phyloP scores from a whole-genome alignment of 1,140 invertebrate genomes.

The Drosophila simulans region DNA sequence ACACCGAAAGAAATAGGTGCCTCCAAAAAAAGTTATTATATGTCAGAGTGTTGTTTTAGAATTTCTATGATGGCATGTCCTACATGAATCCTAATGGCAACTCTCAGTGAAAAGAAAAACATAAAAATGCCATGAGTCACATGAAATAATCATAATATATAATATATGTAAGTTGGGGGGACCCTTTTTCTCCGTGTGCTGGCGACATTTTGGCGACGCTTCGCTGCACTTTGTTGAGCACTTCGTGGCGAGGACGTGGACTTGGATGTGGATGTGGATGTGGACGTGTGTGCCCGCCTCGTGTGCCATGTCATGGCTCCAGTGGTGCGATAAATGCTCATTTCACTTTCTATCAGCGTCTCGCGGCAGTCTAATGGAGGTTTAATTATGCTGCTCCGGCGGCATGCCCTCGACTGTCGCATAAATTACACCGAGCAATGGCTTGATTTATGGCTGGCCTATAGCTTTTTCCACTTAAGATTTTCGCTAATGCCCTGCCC shows the following conservation, averaged over 20 bases:
- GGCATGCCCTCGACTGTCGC: constrained; percentile 66
- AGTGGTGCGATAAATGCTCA: constrained; percentile 72
- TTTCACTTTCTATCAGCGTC: constrained; percentile 76
- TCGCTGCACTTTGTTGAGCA: constrained; percentile 60
- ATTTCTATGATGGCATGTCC: too few relatives aligned
- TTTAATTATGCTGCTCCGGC: constrained; percentile 67
- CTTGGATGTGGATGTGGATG: background rate
- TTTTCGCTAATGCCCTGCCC: constrained; percentile 51
- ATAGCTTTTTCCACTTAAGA: constrained; percentile 13
- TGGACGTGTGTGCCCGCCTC: constrained; percentile 21
- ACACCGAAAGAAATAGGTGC: background rate
- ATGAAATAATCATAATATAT: too few relatives aligned
- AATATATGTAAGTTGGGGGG: too few relatives aligned
- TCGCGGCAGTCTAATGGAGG: constrained; percentile 70
- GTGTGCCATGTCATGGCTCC: constrained; percentile 65
- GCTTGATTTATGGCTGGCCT: constrained; percentile 62
- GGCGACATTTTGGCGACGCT: constrained; percentile 63
- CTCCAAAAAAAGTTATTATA: too few relatives aligned
- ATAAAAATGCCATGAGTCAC: too few relatives aligned
- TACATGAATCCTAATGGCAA: background rate
- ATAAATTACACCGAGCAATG: constrained; percentile 65
- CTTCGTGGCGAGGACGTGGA: constrained; percentile 13
- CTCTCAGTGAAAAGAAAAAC: too few relatives aligned
- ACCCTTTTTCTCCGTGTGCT: constrained; percentile 11
- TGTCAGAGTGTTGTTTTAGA: too few relatives aligned